Evolutionary conservation across 2,888 invertebrate genomes (phyloP).

Genomic region (Cephus runcator): DNA sequence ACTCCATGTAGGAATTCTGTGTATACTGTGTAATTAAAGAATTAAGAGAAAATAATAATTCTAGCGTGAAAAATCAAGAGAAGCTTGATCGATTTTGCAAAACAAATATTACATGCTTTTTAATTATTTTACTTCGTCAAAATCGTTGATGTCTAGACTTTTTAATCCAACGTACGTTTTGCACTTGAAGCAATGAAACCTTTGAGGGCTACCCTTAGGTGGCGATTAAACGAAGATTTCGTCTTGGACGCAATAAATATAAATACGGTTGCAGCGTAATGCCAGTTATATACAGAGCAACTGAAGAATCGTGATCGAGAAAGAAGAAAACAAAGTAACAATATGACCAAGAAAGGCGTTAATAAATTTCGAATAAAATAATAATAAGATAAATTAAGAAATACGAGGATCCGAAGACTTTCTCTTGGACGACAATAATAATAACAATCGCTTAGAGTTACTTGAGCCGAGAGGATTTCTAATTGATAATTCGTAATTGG

Average conservation of each 20-base stretch:
- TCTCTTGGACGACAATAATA: no score
- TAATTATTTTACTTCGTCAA: not conserved
- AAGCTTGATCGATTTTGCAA: not conserved
- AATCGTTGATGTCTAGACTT: not conserved
- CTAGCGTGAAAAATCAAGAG: slow-evolving; percentile 14
- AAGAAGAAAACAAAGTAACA: not conserved
- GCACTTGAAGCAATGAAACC: not conserved
- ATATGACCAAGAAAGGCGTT: not conserved
- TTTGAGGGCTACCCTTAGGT: not conserved
- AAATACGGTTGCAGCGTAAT: not conserved
- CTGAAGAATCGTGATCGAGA: not conserved
- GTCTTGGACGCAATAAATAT: not conserved
- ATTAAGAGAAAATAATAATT: slow-evolving; percentile 16
- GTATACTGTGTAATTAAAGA: not conserved
- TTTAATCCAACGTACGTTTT: not conserved
- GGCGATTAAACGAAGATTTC: not conserved
- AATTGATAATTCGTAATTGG: not conserved
- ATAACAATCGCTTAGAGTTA: not conserved
- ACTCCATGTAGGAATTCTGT: slow-evolving; percentile 33
- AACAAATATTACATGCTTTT: no score
- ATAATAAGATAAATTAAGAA: not conserved
- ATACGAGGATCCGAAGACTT: no score
- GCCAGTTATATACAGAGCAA: not conserved
- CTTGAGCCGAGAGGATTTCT: not conserved
- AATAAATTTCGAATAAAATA: not conserved